Percentiles rank a stretch among this genome's conserved stretches.
These are phyloP conservation scores for Luffia ferchaultella DNA, from an alignment of 2,888 invertebrate species.

Conservation along the genomic window DNA sequence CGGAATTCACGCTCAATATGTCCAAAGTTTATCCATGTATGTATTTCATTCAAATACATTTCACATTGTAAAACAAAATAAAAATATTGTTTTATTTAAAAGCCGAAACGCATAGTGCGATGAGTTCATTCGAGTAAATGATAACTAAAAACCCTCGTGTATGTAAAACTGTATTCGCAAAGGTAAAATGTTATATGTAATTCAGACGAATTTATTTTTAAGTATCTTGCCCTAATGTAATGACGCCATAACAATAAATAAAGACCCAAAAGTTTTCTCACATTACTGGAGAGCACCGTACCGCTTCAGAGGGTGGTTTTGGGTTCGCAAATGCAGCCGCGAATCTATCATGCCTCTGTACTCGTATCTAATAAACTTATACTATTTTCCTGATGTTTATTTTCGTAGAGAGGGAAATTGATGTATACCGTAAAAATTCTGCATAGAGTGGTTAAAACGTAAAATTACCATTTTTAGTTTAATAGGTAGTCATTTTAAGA, in stretches of 20 bases:
- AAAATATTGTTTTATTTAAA: too few species aligned
- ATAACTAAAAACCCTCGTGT: too few species aligned
- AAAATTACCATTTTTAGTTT: too few species aligned
- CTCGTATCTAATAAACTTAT: background rate
- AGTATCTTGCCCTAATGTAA: slow-evolving; percentile 64
- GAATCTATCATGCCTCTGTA: slow-evolving; percentile 2
- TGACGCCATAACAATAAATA: slow-evolving; percentile 67
- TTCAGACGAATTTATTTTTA: slow-evolving; percentile 42
- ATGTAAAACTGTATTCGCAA: background rate
- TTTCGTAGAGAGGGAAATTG: background rate
- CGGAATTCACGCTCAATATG: slow-evolving; percentile 65
- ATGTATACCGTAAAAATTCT: background rate
- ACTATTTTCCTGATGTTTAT: background rate
- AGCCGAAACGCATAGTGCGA: too few species aligned
- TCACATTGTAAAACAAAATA: too few species aligned
- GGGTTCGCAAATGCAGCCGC: slow-evolving; percentile 4
- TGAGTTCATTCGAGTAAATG: too few species aligned
- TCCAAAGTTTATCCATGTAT: slow-evolving; percentile 29
- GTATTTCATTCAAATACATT: background rate
- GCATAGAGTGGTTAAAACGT: too few species aligned
- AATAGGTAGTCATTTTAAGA: too few species aligned
- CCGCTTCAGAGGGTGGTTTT: background rate
- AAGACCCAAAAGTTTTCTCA: slow-evolving; percentile 63
- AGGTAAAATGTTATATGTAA: background rate
- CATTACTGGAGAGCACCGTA: slow-evolving; percentile 34